Evolutionary conservation across 2,113 vertebrate species (phyloP), one percentile per base, ranked within the genome.

Genomic region (Toxotes chatareus): DNA sequence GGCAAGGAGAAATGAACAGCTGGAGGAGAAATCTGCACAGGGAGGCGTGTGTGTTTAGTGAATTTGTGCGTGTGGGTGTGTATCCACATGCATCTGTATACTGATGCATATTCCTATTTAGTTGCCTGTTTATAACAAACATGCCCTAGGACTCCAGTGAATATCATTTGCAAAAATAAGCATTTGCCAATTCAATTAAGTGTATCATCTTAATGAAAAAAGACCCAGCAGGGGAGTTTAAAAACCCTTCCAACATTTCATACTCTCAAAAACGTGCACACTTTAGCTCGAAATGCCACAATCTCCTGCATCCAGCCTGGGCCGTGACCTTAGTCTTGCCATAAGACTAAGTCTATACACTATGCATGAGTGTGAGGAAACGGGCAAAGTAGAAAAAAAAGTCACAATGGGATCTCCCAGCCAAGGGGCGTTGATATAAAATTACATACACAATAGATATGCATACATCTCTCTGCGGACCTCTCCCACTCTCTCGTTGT

Each of bases 1-100:
- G 83, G 76, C 83, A 87, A 86, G 73, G 83, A 92, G 85, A 94
- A 84, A 85, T 79, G 82, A 93, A 93, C 92, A 94, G 91, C 93
- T 94, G 93, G 90, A 92, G 84, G 92, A 90, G 88, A 85, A 90
- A 86, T 92, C 84, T 89, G 90, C 76, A 85, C 68, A 8, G 71
- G 80, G 82, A 80, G 65, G 70, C 63, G 88, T 65, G 81, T 60
- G 40, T 77, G 65, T 75, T 31, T 67, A 77, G 68, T 14, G 32
- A 49, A 23, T 17, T 51, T n/a, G 21, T 51, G 76, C 70, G 44
- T 46, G 51, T 62, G 40, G 59, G 59, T 53, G 49, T 78, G 31
- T 49, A 49, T 23, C 67, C 64, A 47, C 60, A 9, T 70, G 74
- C 80, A 85, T 82, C 62, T 82, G 75, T 85, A 86, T 47, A 80